Evolutionary conservation across 2,797 vertebrate species (phyloP).

Genomic region (Hylomyscus alleni): DNA sequence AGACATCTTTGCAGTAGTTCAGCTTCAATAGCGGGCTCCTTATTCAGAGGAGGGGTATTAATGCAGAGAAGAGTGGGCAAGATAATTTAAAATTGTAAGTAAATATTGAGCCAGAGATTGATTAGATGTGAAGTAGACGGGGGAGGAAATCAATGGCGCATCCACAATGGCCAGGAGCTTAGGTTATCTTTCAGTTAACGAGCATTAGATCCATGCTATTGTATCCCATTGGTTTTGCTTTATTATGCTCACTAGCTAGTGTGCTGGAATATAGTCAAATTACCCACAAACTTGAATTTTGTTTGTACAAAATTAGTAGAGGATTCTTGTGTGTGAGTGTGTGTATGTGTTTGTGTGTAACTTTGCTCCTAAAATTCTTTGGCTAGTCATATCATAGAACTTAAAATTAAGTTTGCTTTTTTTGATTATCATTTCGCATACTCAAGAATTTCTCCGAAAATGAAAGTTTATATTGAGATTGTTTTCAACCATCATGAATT

Average conservation of each 20-base stretch:
- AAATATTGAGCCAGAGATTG: background rate
- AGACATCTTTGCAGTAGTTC: background rate
- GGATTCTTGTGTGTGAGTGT: background rate
- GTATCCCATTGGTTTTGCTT: background rate
- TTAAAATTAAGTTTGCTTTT: slow-evolving; percentile 56
- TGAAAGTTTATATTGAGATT: slow-evolving; percentile 49
- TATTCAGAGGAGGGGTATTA: background rate
- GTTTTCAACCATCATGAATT: slow-evolving; percentile 68
- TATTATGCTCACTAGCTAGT: background rate
- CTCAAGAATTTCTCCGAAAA: slow-evolving; percentile 65
- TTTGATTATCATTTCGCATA: slow-evolving; percentile 45
- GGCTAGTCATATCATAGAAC: slow-evolving; percentile 4
- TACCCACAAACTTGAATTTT: slow-evolving; percentile 29
- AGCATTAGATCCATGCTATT: background rate
- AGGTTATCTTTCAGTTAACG: slow-evolving; percentile 7
- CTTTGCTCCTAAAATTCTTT: slow-evolving; percentile 67
- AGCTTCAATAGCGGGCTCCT: background rate
- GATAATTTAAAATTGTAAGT: slow-evolving; percentile 23
- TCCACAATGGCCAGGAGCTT: background rate
- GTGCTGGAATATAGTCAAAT: slow-evolving; percentile 32
- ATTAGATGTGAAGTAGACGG: background rate
- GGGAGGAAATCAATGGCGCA: background rate
- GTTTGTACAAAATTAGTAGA: slow-evolving; percentile 40
- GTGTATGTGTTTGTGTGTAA: background rate
- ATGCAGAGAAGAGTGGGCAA: background rate